phyloP scores from a whole-genome alignment of 2,797 vertebrate genomes.

The Dendrocincla fuliginosa region DNA sequence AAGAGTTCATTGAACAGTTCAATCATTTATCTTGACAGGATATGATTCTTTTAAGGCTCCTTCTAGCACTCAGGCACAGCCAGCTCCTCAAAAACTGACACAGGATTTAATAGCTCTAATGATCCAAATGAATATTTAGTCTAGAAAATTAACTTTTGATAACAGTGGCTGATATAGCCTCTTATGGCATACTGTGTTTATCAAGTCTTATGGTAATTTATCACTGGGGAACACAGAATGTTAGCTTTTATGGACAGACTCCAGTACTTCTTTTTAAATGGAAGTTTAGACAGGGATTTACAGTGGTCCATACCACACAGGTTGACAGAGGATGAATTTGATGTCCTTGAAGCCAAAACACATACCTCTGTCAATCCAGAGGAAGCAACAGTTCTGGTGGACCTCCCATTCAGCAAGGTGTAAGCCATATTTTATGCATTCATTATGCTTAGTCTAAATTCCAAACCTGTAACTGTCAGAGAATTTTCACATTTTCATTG shows the following conservation, averaged over 20 bases:
- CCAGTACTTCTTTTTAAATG: background rate
- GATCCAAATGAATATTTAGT: slow-evolving; percentile 61
- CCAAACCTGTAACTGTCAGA: background rate
- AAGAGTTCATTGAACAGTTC: slow-evolving; percentile 73
- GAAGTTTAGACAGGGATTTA: slow-evolving; percentile 28
- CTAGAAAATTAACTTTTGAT: slow-evolving; percentile 60
- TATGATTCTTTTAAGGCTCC: slow-evolving; percentile 67
- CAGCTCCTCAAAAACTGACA: slow-evolving; percentile 52
- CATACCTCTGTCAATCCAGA: background rate
- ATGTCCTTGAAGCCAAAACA: background rate
- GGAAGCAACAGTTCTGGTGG: background rate
- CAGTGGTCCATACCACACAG: slow-evolving; percentile 9
- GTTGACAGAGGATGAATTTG: background rate
- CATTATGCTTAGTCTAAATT: background rate
- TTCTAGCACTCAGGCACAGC: slow-evolving; percentile 33
- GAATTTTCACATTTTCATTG: background rate
- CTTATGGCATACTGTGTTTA: slow-evolving; percentile 37
- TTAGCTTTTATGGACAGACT: background rate
- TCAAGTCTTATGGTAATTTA: slow-evolving; percentile 19
- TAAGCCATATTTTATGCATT: background rate
- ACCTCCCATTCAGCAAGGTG: background rate
- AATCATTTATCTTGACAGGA: slow-evolving; percentile 70
- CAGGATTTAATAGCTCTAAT: slow-evolving; percentile 57
- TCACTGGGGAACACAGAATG: slow-evolving; percentile 9
- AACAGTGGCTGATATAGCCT: slow-evolving; percentile 8